phyloP scores from a whole-genome alignment of 1,140 invertebrate genomes.

The Apis cerana region DNA sequence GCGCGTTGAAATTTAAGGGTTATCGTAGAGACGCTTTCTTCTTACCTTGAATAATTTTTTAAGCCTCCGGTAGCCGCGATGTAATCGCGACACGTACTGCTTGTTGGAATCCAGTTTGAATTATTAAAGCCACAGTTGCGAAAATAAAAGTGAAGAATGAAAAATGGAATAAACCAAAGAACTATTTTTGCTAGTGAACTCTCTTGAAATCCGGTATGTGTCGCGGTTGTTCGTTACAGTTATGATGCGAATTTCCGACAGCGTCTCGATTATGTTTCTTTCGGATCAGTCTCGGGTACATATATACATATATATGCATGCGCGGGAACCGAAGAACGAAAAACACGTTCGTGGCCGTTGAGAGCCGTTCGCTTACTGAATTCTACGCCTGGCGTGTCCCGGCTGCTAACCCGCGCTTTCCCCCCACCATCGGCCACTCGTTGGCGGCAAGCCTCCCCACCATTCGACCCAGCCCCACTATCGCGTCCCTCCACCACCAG shows the following conservation, averaged over 20 bases:
- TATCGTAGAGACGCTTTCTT: background rate
- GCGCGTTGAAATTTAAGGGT: background rate
- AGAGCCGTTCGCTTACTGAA: constrained; percentile 80
- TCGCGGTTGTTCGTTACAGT: constrained; percentile 50
- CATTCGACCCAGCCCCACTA: constrained; percentile 24
- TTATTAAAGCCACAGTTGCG: constrained; percentile 78
- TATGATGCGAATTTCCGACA: constrained; percentile 59
- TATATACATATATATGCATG: constrained; percentile 58
- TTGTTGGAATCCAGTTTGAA: constrained; percentile 82
- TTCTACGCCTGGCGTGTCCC: constrained; percentile 71
- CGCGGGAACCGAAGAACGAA: constrained; percentile 68
- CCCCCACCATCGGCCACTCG: constrained; percentile 66
- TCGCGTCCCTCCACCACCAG: background rate
- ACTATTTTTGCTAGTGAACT: constrained; percentile 23
- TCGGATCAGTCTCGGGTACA: constrained; percentile 63
- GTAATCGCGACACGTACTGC: constrained; percentile 81
- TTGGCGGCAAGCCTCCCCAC: constrained; percentile 66
- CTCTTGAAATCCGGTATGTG: constrained; percentile 55
- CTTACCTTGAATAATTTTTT: constrained; percentile 81
- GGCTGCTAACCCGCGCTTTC: constrained; percentile 79
- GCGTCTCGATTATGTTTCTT: constrained; percentile 59
- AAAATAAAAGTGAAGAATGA: constrained; percentile 60
- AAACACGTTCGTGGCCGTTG: constrained; percentile 68
- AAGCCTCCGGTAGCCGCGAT: constrained; percentile 80
- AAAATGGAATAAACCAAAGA: constrained; percentile 49